These are phyloP conservation scores for Acronicta aceris DNA, from an alignment of 2,888 invertebrate genomes.

Conservation along the genomic window DNA sequence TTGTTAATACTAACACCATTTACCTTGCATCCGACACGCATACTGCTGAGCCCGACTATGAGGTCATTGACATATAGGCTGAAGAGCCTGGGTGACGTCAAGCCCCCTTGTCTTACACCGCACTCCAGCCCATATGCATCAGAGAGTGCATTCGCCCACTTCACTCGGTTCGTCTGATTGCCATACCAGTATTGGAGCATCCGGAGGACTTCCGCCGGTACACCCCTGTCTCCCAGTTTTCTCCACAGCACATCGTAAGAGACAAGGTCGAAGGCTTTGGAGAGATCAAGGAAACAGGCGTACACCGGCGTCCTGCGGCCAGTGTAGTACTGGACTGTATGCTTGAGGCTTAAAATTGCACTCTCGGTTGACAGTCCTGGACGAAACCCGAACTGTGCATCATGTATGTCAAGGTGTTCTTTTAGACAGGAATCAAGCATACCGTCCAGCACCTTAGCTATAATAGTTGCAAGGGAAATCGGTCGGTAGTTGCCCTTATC, in stretches of 20 bases:
- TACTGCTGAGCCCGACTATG: neutral
- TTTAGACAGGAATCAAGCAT: neutral
- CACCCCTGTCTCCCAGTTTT: too few species aligned
- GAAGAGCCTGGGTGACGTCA: slow-evolving; percentile 2
- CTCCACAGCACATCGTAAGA: too few species aligned
- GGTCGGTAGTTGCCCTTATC: too few species aligned
- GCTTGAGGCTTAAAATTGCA: neutral
- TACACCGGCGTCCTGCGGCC: neutral
- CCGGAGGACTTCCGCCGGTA: too few species aligned
- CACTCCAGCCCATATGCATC: neutral
- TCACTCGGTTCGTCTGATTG: neutral
- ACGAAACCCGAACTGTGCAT: neutral
- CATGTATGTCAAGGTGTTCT: neutral
- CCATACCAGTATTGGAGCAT: slow-evolving; percentile 2
- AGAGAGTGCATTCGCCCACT: too few species aligned
- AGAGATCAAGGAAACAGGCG: slow-evolving; percentile 1
- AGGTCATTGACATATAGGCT: neutral
- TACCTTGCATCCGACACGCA: neutral
- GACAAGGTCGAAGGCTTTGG: slow-evolving; percentile 14
- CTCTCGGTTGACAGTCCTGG: slow-evolving; percentile 24
- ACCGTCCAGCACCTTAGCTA: neutral
- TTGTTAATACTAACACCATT: neutral
- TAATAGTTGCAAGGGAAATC: neutral
- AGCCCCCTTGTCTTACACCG: neutral
- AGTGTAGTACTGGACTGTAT: neutral